Evolutionary conservation across 1,140 invertebrate genomes (phyloP).

Genomic region (Latrodectus geometricus): DNA sequence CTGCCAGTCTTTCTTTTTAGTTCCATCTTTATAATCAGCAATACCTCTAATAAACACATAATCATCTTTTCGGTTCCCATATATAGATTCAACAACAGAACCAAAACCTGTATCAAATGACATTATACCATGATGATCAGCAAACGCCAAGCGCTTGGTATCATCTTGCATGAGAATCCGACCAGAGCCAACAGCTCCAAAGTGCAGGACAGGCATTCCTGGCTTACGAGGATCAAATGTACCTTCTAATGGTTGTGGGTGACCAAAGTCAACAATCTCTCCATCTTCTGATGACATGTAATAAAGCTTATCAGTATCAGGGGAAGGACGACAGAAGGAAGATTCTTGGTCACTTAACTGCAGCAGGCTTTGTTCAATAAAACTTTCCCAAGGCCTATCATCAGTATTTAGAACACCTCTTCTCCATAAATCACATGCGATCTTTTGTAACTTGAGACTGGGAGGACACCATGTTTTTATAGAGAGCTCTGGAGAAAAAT

Average conservation of each 20-base stretch:
- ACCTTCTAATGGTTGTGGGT: constrained; percentile 75
- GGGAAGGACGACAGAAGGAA: constrained; percentile 81
- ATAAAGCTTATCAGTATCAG: constrained; percentile 92
- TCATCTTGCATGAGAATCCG: constrained; percentile 80
- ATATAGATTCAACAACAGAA: constrained; percentile 90
- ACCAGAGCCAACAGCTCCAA: constrained; percentile 88
- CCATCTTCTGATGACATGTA: constrained; percentile 90
- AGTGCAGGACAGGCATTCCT: constrained; percentile 74
- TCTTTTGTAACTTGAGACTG: constrained; percentile 82
- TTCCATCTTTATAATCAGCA: constrained; percentile 95
- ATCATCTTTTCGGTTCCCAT: constrained; percentile 92
- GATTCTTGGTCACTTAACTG: constrained; percentile 71
- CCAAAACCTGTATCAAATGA: constrained; percentile 97
- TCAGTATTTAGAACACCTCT: constrained; percentile 65
- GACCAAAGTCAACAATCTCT: constrained; percentile 94
- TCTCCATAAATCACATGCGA: constrained; percentile 79
- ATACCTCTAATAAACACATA: constrained; percentile 84
- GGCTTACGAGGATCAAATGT: constrained; percentile 64
- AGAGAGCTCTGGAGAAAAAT: constrained; percentile 72
- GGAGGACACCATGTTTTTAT: constrained; percentile 87
- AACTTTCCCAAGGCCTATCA: constrained; percentile 72
- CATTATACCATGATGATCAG: constrained; percentile 78
- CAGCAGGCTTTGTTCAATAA: constrained; percentile 80
- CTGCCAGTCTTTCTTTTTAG: constrained; percentile 92
- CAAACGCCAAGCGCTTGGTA: constrained; percentile 80